These are phyloP conservation scores for Dynastes tityus DNA, from an alignment of 2,888 invertebrate genomes.

Conservation along the genomic window DNA sequence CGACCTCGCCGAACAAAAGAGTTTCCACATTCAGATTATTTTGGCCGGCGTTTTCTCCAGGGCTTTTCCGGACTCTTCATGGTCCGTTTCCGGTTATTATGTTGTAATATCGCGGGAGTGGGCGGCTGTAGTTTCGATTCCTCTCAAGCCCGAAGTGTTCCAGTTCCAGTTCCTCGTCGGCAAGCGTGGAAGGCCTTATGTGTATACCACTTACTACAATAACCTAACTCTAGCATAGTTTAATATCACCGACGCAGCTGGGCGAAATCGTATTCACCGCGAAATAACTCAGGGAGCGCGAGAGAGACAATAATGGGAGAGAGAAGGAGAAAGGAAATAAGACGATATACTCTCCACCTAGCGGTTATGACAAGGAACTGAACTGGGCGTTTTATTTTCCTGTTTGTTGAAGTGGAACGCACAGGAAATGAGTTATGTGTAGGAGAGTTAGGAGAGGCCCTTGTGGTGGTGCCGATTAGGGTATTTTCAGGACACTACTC, in stretches of 20 bases:
- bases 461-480: background rate
- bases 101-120: constrained; percentile 14
- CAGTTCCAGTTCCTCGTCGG: constrained; percentile 27
- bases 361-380: background rate
- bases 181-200: background rate
- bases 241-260: constrained; percentile 45
- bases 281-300: constrained; percentile 31
- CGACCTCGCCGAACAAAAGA: constrained; percentile 23
- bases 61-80: background rate
- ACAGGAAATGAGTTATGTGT: background rate
- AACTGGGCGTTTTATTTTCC: constrained; percentile 18
- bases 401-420: constrained; percentile 25
- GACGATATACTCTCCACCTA: background rate
- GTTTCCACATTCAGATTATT: constrained; percentile 27
- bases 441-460: background rate
- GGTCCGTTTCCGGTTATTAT: constrained; percentile 24
- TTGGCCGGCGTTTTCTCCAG: constrained; percentile 5
- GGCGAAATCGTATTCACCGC: constrained; percentile 29
- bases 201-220: constrained; percentile 21
- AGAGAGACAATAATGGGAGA: background rate
- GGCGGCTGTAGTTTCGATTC: background rate
- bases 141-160: constrained; percentile 4
- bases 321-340: no score
- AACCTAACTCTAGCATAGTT: constrained; percentile 39
- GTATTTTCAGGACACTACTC: no score